phyloP scores from a whole-genome alignment of 2,888 invertebrate genomes.

The Caenorhabditis zanzibari region DNA sequence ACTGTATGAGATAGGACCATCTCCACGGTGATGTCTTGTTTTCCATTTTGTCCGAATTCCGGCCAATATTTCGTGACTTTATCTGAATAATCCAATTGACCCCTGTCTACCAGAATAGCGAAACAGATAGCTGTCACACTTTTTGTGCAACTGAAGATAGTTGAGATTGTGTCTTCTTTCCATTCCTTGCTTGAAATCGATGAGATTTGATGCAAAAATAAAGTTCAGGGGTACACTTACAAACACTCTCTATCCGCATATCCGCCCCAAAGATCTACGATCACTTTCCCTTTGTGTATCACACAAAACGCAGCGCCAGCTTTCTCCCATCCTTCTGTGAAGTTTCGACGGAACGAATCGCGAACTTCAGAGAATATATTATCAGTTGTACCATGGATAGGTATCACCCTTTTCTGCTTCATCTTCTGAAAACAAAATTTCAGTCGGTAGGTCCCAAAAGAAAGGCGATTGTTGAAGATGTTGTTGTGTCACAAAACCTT shows the following conservation, averaged over 20 bases:
- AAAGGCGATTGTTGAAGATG: no score
- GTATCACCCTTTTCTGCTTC: conserved; percentile 46
- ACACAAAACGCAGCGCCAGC: conserved; percentile 84
- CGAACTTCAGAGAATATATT: conserved; percentile 46
- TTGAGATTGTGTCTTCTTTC: conserved; percentile 83
- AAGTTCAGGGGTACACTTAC: conserved; percentile 23
- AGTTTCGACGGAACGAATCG: conserved; percentile 71
- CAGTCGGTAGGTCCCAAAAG: no score
- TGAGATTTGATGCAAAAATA: neutral
- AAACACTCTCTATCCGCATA: conserved; percentile 81
- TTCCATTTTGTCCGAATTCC: conserved; percentile 84
- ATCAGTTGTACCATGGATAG: conserved; percentile 58
- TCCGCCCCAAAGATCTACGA: conserved; percentile 84
- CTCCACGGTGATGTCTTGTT: conserved; percentile 83
- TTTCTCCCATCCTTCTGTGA: conserved; percentile 80
- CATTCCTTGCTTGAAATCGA: conserved; percentile 82
- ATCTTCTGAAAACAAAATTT: conserved; percentile 45
- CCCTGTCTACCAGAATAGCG: conserved; percentile 83
- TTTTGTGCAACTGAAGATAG: conserved; percentile 84
- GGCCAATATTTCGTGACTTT: conserved; percentile 84
- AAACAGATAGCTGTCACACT: conserved; percentile 73
- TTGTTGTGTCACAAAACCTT: no score
- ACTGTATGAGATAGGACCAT: conserved; percentile 84
- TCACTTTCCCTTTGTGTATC: conserved; percentile 83
- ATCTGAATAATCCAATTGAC: conserved; percentile 82